Evolutionary conservation across 2,888 invertebrate genomes (phyloP).

Genomic region (Xylota sylvarum): DNA sequence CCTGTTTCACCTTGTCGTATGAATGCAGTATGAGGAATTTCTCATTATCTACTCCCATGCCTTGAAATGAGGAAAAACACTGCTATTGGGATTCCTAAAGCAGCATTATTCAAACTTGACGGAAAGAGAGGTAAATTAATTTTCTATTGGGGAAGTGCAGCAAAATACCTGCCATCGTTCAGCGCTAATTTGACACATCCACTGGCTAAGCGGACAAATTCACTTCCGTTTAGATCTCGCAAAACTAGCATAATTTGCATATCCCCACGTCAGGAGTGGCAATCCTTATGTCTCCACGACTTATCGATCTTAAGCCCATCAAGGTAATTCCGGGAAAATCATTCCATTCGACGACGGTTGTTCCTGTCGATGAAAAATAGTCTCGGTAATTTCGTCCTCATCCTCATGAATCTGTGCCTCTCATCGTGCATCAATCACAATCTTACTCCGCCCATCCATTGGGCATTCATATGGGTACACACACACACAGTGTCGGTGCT

Average conservation of each 20-base stretch:
- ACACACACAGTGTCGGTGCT: not conserved
- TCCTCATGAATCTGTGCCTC: slow-evolving; percentile 37
- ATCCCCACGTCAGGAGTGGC: not conserved
- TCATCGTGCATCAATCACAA: slow-evolving; percentile 22
- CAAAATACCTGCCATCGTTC: too few relatives aligned
- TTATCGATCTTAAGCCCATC: slow-evolving; percentile 49
- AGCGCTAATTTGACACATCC: too few relatives aligned
- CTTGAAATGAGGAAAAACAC: too few relatives aligned
- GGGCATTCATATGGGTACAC: slow-evolving; percentile 8
- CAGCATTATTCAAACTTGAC: too few relatives aligned
- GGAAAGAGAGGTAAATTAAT: too few relatives aligned
- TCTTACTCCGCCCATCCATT: slow-evolving; percentile 4
- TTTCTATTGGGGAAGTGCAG: too few relatives aligned
- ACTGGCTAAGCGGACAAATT: slow-evolving; percentile 10
- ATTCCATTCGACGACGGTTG: slow-evolving; percentile 44
- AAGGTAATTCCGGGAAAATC: slow-evolving; percentile 60
- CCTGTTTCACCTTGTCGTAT: too few relatives aligned
- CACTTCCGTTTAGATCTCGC: slow-evolving; percentile 5
- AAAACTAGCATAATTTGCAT: slow-evolving; percentile 20
- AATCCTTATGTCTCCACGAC: not conserved
- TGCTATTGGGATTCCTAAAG: too few relatives aligned
- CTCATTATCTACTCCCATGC: too few relatives aligned
- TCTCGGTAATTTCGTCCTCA: slow-evolving; percentile 45
- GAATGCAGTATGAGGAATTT: too few relatives aligned
- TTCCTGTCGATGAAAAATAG: slow-evolving; percentile 59